Conservation (phyloP, 2,113 vertebrate genomes). For the Malurus elegans region DNA sequence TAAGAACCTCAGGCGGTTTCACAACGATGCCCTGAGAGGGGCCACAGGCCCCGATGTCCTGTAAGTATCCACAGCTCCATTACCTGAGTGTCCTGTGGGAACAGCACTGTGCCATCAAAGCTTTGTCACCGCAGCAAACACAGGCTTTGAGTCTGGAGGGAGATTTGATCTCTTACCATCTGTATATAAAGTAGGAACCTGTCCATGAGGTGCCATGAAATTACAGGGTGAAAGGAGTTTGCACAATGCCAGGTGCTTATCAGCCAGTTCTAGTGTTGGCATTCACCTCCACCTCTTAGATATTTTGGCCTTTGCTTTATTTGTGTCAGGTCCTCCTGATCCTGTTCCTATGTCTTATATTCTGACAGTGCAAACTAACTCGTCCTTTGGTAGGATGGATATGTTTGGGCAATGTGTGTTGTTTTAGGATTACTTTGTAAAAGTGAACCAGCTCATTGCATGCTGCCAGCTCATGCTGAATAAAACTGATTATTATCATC, state of each 20-base stretch:
- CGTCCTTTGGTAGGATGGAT: neutral
- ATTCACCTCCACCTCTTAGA: neutral
- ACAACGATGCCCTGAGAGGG: slow-evolving; percentile 83
- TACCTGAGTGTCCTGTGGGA: neutral
- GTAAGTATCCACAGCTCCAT: slow-evolving; percentile 73
- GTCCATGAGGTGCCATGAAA: neutral
- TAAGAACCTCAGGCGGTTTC: slow-evolving; percentile 77
- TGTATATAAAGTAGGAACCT: neutral
- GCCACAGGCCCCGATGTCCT: slow-evolving; percentile 81
- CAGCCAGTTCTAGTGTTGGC: neutral
- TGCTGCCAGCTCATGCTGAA: neutral
- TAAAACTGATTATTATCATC: neutral
- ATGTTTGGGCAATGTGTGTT: neutral
- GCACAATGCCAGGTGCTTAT: accelerated
- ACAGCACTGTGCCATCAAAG: neutral
- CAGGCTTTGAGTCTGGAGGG: neutral
- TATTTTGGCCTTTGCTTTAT: neutral
- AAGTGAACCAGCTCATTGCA: neutral
- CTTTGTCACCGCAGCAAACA: neutral
- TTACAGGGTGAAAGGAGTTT: neutral
- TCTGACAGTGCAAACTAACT: neutral
- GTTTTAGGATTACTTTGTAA: neutral
- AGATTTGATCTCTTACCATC: neutral
- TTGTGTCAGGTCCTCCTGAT: neutral
- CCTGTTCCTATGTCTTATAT: neutral